phyloP scores from a whole-genome alignment of 2,113 vertebrate species.

The Psephotus haematonotus region DNA sequence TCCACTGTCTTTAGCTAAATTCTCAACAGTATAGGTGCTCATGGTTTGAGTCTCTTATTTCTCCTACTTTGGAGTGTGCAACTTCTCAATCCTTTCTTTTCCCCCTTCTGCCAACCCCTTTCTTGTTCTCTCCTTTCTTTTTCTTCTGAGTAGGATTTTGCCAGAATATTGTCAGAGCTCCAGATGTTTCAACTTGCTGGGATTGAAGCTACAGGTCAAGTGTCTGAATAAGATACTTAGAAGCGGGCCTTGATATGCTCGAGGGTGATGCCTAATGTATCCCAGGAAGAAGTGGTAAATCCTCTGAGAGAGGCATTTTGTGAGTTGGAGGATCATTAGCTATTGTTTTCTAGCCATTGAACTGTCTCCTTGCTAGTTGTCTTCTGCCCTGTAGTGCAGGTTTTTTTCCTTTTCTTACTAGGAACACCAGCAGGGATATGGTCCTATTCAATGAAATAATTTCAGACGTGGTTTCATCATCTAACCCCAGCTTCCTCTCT shows the following conservation, averaged over 20 bases:
- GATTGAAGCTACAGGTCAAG: background rate
- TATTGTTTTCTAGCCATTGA: too few relatives aligned
- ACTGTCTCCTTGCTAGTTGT: background rate
- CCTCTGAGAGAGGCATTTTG: background rate
- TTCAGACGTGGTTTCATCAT: background rate
- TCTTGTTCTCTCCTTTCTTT: background rate
- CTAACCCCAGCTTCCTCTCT: background rate
- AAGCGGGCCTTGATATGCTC: background rate
- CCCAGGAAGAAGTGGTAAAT: background rate
- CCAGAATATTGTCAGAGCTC: background rate
- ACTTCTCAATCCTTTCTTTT: background rate
- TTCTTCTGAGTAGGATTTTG: background rate
- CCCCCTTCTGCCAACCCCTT: fast-evolving
- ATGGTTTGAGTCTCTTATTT: background rate
- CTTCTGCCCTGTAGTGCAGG: background rate
- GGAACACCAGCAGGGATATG: background rate
- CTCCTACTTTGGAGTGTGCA: background rate
- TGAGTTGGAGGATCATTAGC: background rate
- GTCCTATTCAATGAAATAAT: background rate
- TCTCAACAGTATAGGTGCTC: background rate
- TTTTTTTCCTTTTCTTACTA: background rate
- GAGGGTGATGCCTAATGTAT: background rate
- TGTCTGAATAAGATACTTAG: background rate
- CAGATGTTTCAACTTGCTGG: background rate
- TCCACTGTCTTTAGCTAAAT: background rate